Base-by-base conservation (phyloP, 1,140 invertebrate genomes). In the Panulirus ornatus region DNA sequence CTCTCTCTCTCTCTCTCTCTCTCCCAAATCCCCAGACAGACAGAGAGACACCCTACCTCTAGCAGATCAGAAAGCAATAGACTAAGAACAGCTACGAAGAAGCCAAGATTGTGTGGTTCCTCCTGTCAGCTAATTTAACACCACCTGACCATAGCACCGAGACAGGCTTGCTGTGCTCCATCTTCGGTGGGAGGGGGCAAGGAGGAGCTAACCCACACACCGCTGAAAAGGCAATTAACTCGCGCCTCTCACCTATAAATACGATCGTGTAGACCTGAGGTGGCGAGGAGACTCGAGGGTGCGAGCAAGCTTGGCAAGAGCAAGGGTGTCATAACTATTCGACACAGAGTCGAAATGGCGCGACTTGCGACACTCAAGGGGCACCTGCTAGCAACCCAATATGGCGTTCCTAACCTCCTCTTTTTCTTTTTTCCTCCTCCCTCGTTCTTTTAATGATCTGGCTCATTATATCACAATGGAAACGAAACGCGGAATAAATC, bases 71-170 rank as follows among this genome's bases (percentile, higher is more conserved):
- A 14, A 58, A 58, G 54, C n/a, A 58, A 58, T 58, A 34, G 16
- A n/a, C 44, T 30, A n/a, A n/a, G 44, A 19, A 75, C 36, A 42
- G 73, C 36, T 16, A 42, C 36, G 73, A n/a, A 40, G 73, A 75
- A 40, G 71, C 22, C 8, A 75, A 75, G 42, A 75, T 11, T 14
- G 2, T 5, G 30, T 14, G 22, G 44, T 14, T 27, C 27, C 8
- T 44, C 40, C n/a, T 11, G 40, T 30, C 40, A 44, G 75, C 42
- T 27, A 78, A 78, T 78, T 78, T 78, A 78, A 44, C 75, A 78
- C 40, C 75, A 78, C 40, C 40, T 78, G 44, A 78, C 40, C 44
- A 78, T 78, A 40, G 75, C 40, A 44, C 16, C 75, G 75, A 27
- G 40, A 47, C 40, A 78, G 5, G 30, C 36, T 27, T n/a, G n/a